A percentile compares a stretch with the other conserved stretches of the same genome.
Conservation (phyloP, 2,113 vertebrate species). For the Eidolon helvum region DNA sequence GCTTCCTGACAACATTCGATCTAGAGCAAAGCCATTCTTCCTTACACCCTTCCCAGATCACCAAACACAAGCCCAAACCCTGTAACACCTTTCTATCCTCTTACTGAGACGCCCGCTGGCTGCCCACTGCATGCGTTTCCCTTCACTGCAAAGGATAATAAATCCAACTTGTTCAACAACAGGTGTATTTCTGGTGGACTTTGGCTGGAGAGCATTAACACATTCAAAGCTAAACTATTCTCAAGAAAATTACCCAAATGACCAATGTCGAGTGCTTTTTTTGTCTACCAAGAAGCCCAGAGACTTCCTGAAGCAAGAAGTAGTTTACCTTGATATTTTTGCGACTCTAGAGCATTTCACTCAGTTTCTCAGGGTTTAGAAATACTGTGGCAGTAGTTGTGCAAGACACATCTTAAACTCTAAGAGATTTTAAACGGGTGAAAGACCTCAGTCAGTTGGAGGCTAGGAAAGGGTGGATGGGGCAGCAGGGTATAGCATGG, state of each 20-base stretch:
- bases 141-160: background rate
- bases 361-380: background rate
- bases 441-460: background rate
- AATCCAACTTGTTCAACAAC: background rate
- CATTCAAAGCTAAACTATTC: background rate
- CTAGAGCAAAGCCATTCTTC: background rate
- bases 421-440: background rate
- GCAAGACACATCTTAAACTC: background rate
- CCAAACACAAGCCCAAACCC: background rate
- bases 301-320: background rate
- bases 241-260: background rate
- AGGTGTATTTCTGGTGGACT: background rate
- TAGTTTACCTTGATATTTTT: background rate
- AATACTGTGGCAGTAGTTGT: background rate
- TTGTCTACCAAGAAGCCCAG: background rate
- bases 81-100: background rate
- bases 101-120: background rate
- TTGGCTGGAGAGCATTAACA: background rate
- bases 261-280: background rate
- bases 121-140: accelerated
- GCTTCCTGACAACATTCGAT: background rate
- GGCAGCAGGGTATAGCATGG: background rate
- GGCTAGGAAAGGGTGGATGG: accelerated
- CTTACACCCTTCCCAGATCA: background rate
- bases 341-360: background rate